A percentile compares a stretch with the other conserved stretches of the same genome.
phyloP scores from a whole-genome alignment of 2,888 invertebrate genomes.

The Philaethria dido region DNA sequence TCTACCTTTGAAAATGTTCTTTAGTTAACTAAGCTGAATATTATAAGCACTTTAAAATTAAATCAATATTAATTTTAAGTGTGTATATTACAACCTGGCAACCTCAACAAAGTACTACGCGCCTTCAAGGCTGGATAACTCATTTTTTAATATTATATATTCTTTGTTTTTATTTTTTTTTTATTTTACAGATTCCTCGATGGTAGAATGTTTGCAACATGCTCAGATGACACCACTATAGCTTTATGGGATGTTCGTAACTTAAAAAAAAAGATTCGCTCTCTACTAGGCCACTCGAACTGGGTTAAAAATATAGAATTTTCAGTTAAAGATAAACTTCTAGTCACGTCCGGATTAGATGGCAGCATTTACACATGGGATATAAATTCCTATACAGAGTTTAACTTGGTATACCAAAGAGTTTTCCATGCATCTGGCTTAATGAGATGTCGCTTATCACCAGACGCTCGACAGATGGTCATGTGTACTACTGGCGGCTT shows the following conservation, averaged over 20 bases:
- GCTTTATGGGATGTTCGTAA: constrained; percentile 97
- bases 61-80: no score
- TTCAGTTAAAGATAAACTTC: constrained; percentile 90
- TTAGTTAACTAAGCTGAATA: no score
- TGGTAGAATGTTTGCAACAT: constrained; percentile 94
- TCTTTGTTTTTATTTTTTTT: background rate
- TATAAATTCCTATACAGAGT: constrained; percentile 92
- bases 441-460: constrained; percentile 94
- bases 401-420: constrained; percentile 89
- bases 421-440: constrained; percentile 93
- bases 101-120: no score
- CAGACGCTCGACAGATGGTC: constrained; percentile 93
- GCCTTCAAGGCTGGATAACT: no score
- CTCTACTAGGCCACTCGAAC: constrained; percentile 93
- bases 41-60: no score
- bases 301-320: constrained; percentile 99
- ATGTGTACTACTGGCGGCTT: constrained; percentile 96
- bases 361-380: constrained; percentile 98
- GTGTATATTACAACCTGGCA: no score
- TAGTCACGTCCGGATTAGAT: constrained; percentile 96
- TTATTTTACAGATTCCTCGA: constrained; percentile 89
- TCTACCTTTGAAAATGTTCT: no score
- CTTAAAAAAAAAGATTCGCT: constrained; percentile 89
- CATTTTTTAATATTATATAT: no score
- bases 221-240: constrained; percentile 96